Base-by-base conservation (phyloP, 2,797 vertebrate genomes). In the Gouania willdenowi region DNA sequence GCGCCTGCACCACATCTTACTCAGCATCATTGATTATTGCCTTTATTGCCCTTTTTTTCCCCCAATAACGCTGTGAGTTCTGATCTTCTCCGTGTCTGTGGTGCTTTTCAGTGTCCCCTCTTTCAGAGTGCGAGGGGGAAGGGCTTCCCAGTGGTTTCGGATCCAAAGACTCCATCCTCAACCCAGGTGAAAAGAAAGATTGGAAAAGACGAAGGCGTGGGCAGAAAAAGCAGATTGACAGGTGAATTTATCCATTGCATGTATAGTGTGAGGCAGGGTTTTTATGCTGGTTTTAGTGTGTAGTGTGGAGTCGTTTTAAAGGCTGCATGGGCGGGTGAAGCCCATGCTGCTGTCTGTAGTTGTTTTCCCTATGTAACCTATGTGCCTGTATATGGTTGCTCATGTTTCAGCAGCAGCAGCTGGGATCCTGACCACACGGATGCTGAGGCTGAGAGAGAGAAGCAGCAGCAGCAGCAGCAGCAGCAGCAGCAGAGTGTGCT, bases 91-190 rank as follows among this genome's bases (percentile, higher is more conserved):
- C n/a, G 5, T 42, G 4, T 41, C 9, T 50, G 41, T 53, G 9
- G 4, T 34, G 38, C 31, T 4, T 0, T 40, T 34, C 27, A 88
- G 84, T 89, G 86, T 73, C 82, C 40, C 77, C 68, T 56, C 54
- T 71, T 6, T 76, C 82, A 42, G 85, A 85, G 54, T 77, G 77
- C 26, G 74, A 89, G 54, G 85, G 28, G 44, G 77, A 82, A 58
- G 39, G 49, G 9, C 64, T 78, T 32, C 77, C 74, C 35, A 54
- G 48, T 27, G 75, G 68, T 22, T 88, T 83, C 75, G 69, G 82
- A 27, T 89, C 86, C 41, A 71, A 75, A 64, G 85, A 89, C 43
- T 69, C 82, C 32, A 83, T 89, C 63, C 79, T 89, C 49, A 82
- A 45, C 31, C 48, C 56, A 1, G 42, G 48, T 14, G 41, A 38